Evolutionary conservation across 2,113 vertebrate genomes (phyloP), one percentile per base, ranked within the genome.

Genomic region (Myotis brandtii): DNA sequence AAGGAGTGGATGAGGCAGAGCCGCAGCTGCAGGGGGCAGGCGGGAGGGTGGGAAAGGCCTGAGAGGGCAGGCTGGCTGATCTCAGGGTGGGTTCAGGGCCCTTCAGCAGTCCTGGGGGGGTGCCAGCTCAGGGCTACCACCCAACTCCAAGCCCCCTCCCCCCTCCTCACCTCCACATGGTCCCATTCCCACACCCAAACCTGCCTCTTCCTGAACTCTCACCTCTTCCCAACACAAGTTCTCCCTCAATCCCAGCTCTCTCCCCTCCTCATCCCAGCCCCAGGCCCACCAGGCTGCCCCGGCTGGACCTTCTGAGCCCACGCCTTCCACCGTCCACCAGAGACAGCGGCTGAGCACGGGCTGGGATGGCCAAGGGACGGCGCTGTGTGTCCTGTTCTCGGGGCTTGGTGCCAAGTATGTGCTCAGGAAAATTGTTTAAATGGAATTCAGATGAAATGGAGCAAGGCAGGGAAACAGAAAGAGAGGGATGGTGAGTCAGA

Each of bases 151-250:
- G 0, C 30, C 18, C 50, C 9, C 12, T 18, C 46, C 32, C 48
- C 32, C 16, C 40, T 85, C 54, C 52, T 40, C 82, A 66, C 75
- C 94, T 72, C 93, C 92, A 81, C 90, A 92, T 48, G 48, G 75
- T 40, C 56, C 97, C 97, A 97, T 50, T 95, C 92, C 95, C 92
- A 97, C 16, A 95, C 95, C 98, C 96, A 97, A 96, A 16, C 95
- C 76, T 17, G 13, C 82, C n/a, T 50, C 72, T 27, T 21, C 62
- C 12, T 52, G 76, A 73, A 79, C 70, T 95, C 83, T 86, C 27
- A 40, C 75, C 75, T 85, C 76, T 10, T 48, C 70, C 81, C 59
- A 64, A 79, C 13, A 21, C 34, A 67, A 46, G 54, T 11, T 17
- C 25, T 9, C 76, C 75, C 69, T 50, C 72, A 30, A 54, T 21